Conservation (phyloP, 2,888 invertebrate genomes). For the Oithona nana region DNA sequence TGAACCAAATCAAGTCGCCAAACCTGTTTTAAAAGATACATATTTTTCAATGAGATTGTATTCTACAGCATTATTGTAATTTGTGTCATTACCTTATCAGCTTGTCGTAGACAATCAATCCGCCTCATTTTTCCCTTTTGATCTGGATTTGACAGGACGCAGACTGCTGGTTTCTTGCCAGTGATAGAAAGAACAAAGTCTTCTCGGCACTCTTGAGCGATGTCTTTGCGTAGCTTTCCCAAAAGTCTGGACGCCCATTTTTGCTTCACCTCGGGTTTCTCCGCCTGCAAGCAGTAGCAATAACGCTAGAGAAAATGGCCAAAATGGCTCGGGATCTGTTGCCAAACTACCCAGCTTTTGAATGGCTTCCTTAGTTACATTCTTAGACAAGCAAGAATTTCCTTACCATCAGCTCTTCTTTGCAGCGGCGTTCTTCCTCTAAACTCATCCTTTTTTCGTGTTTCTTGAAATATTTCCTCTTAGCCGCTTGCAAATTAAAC, state of each 20-base stretch:
- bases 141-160: constrained; percentile 96
- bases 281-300: constrained; percentile 46
- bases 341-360: background rate
- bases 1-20: constrained; percentile 98
- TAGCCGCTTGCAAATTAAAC: constrained; percentile 99
- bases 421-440: constrained; percentile 95
- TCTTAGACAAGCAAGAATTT: background rate
- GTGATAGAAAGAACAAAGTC: constrained; percentile 96
- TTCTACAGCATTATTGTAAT: background rate
- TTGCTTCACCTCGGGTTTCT: constrained; percentile 96
- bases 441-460: constrained; percentile 99
- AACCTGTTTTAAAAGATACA: constrained; percentile 38
- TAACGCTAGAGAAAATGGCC: background rate
- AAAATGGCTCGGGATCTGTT: background rate
- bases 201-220: constrained; percentile 92
- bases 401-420: constrained; percentile 87
- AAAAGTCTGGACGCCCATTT: constrained; percentile 97
- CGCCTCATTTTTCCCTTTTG: constrained; percentile 99
- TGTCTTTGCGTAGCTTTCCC: constrained; percentile 94
- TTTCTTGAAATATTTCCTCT: constrained; percentile 98
- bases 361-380: background rate
- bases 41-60: background rate
- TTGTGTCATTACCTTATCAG: constrained; percentile 59
- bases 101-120: constrained; percentile 95
- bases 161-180: constrained; percentile 88